Percentiles rank a stretch among this genome's conserved stretches.
phyloP scores from a whole-genome alignment of 2,113 vertebrate species.

The Circaetus gallicus region DNA sequence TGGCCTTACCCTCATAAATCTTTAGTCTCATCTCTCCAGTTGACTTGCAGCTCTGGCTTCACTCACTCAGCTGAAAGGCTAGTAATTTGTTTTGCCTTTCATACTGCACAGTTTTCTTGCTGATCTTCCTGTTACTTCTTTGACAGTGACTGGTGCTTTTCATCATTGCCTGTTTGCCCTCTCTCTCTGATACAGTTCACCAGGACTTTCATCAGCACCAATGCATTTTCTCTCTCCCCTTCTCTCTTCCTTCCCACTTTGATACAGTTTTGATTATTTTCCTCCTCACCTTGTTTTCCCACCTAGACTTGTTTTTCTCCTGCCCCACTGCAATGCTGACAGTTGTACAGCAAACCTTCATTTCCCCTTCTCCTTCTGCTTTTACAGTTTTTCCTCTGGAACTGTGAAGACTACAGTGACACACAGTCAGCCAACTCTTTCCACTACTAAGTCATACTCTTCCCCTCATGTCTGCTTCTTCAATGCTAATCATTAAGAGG shows the following conservation, averaged over 20 bases:
- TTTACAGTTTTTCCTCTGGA: not conserved
- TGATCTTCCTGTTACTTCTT: not conserved
- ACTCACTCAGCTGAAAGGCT: not conserved
- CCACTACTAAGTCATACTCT: not conserved
- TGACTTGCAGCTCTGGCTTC: not conserved
- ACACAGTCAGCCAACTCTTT: not conserved
- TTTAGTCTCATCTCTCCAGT: not conserved
- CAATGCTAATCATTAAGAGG: not conserved
- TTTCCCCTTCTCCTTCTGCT: not conserved
- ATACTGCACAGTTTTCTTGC: not conserved
- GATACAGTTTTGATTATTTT: not conserved
- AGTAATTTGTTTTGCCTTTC: not conserved
- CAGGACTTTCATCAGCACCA: not conserved
- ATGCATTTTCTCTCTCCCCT: not conserved
- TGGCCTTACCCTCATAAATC: not conserved
- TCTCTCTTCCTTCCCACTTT: not conserved
- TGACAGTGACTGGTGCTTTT: not conserved
- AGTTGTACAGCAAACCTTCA: not conserved
- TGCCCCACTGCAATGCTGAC: not conserved
- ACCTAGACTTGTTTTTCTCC: not conserved
- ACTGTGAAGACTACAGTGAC: not conserved
- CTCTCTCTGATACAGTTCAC: not conserved
- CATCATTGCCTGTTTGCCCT: not conserved
- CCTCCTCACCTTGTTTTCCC: not conserved
- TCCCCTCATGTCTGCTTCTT: not conserved